Evolutionary conservation across 2,113 vertebrate genomes (phyloP), one percentile per base, ranked within the genome.

Genomic region (Xyrauchen texanus): DNA sequence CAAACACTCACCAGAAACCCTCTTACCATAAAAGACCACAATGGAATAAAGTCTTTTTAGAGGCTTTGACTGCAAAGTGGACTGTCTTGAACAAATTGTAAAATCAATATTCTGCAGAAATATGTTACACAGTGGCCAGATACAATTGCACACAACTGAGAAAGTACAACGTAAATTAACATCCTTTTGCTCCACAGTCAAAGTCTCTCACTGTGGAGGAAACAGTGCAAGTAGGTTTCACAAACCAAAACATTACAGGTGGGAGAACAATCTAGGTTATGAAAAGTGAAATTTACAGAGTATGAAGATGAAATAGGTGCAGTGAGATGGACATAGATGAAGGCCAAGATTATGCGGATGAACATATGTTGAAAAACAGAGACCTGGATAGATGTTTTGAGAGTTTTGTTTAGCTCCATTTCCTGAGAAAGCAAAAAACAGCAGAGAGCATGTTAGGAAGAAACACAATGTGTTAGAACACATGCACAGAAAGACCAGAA

Each of bases 311-410:
- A 15, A 45, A 21, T 42, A 66, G 9, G 46, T 13, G 34, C 15
- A 55, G 53, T 70, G 57, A 51, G 34, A 13, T 34, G 66, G 15
- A 57, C 15, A 53, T n/a, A 58, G 34, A 82, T 21, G 75, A 34
- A n/a, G 55, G 4, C 0, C 12, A 73, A n/a, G 51, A 63, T 8
- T 82, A 88, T 84, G 89, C 80, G 87, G 53, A 82, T 11, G 21
- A 74, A 83, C 68, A 68, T 81, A 16, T 16, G 52, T 58, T 64
- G 15, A 42, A 42, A 82, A 73, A 68, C 68, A 90, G 89, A 92
- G 88, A 93, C 92, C 92, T 93, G 91, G 83, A 72, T 85, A 91
- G 90, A 83, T 88, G 91, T 86, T 90, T 86, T 89, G 86, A 80
- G 81, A 75, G 81, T 84, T 91, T 88, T 91, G 90, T 81, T 90